Evolutionary conservation across 2,113 vertebrate species (phyloP), one percentile per base, ranked within the genome.

Genomic region (Pluvianellus socialis): DNA sequence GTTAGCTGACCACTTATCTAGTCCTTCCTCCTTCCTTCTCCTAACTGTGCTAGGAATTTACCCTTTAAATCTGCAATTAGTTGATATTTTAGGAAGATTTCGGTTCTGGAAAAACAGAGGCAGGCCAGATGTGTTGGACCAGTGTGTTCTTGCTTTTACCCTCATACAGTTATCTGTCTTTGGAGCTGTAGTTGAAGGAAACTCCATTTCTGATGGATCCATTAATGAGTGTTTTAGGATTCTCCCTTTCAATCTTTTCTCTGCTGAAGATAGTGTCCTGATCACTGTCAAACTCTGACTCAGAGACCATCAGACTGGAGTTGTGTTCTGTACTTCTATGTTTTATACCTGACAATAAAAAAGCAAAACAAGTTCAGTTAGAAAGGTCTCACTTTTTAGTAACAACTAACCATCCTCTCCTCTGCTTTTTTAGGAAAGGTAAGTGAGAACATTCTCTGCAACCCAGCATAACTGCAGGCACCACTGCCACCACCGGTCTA

Each of bases 221-320:
- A 9, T 98, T 97, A 75, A 92, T 53, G 67, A 98, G 96, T 84
- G 96, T 97, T 92, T 98, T 98, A 6, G 96, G 76, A 63, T 97
- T 97, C 90, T 98, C 97, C 89, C 97, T 98, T 89, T 98, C 98
- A 24, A 96, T 93, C 71, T 98, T 98, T 76, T 98, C 98, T 66
- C 97, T 98, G 96, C 98, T 99, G 97, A 99, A 99, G 93, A 99
- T 98, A 44, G 98, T 98, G 97, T 99, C 99, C 98, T 99, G 99
- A 85, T 99, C 99, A 27, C 99, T 99, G 95, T 99, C 99, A 92
- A 99, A 98, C 97, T 99, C 99, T 1, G 99, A 99, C 91, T 99
- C 99, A 0, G 99, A 99, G 93, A 99, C 99, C 99, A 99, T 99
- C 85, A 99, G 97, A 95, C 99, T 98, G 96, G 98, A 99, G 98